A percentile compares a stretch with the other conserved stretches of the same genome.
Conservation (phyloP, 2,797 vertebrate species). For the Darevskia mixta region DNA sequence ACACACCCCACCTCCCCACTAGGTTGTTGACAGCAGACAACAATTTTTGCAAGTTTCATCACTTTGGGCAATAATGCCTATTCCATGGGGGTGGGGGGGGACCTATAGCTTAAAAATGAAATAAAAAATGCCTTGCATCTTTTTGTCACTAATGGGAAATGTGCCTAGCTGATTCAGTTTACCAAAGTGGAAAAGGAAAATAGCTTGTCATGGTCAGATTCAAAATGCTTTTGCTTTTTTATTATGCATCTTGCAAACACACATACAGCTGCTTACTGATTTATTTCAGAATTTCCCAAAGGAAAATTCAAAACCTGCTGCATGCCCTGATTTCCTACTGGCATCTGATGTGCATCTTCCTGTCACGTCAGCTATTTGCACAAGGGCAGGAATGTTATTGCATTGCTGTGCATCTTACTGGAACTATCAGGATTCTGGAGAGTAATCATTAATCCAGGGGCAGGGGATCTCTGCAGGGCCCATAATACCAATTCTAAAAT, state of each 20-base stretch:
- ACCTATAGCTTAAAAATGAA: neutral
- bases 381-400: neutral
- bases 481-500: neutral
- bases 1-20: constrained; percentile 23
- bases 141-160: neutral
- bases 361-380: neutral
- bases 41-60: constrained; percentile 52
- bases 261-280: constrained; percentile 14
- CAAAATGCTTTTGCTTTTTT: constrained; percentile 1
- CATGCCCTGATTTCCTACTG: constrained; percentile 26
- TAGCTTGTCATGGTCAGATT: constrained; percentile 7
- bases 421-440: rapidly evolving
- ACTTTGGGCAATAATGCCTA: constrained; percentile 9
- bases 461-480: neutral
- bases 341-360: neutral
- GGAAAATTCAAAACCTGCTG: constrained; percentile 25
- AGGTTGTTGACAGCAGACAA: constrained; percentile 45
- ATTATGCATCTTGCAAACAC: constrained; percentile 19
- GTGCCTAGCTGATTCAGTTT: neutral
- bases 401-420: neutral
- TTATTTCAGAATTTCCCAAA: neutral
- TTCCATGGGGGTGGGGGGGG: neutral
- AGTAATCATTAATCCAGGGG: neutral
- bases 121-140: constrained; percentile 19
- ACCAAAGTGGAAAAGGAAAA: neutral